Evolutionary conservation across 2,113 vertebrate species (phyloP).

Genomic region (Eretmochelys imbricata): DNA sequence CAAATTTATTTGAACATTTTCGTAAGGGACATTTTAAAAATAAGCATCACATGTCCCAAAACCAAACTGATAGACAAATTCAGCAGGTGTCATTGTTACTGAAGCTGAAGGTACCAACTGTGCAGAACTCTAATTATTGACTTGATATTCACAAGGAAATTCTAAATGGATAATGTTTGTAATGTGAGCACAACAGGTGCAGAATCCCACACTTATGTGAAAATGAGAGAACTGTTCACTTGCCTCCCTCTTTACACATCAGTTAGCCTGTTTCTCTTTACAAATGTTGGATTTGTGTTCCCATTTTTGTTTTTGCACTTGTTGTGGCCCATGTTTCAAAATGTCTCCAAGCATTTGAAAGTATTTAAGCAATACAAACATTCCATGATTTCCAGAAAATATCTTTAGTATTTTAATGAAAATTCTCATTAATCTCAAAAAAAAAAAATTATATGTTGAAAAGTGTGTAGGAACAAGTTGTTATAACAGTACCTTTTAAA

Average conservation of each 20-base stretch:
- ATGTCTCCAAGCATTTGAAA: background rate
- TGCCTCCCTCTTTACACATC: background rate
- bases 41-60: background rate
- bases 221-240: constrained; percentile 20
- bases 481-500: background rate
- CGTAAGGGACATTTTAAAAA: background rate
- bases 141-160: constrained; percentile 8
- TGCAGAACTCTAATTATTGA: background rate
- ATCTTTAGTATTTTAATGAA: background rate
- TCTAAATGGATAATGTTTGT: background rate
- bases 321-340: constrained; percentile 1
- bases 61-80: background rate
- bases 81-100: background rate
- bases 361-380: background rate
- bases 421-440: background rate
- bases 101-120: background rate
- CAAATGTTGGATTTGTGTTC: background rate
- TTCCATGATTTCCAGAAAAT: background rate
- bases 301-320: background rate
- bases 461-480: background rate
- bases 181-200: background rate
- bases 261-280: background rate
- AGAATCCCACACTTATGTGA: background rate
- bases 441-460: background rate
- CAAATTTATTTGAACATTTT: background rate